A percentile compares a stretch with the other conserved stretches of the same genome.
phyloP scores from a whole-genome alignment of 1,140 invertebrate genomes.

The Eubasilissa regina region DNA sequence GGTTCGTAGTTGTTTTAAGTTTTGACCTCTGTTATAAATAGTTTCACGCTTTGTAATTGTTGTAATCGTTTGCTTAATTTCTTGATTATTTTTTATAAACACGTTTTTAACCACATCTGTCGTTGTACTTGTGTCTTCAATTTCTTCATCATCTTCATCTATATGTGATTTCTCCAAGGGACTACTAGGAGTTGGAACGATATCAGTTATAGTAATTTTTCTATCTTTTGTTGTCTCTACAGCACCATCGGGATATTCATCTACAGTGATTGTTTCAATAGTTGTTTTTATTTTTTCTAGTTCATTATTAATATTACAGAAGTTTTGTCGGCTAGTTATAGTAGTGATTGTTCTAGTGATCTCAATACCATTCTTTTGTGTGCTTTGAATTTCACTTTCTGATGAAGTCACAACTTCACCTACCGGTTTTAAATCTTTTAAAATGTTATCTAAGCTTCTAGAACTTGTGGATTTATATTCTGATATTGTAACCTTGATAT shows the following conservation, averaged over 20 bases:
- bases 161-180: constrained; percentile 61
- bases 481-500: constrained; percentile 66
- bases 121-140: constrained; percentile 67
- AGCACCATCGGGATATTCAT: constrained; percentile 68
- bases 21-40: constrained; percentile 65
- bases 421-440: constrained; percentile 63
- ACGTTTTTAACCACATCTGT: constrained; percentile 67
- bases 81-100: constrained; percentile 63
- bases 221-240: constrained; percentile 66
- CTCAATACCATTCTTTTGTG: constrained; percentile 63
- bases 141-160: constrained; percentile 64
- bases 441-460: constrained; percentile 61
- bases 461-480: constrained; percentile 62
- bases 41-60: constrained; percentile 69
- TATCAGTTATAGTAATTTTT: constrained; percentile 65
- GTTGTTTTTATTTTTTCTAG: constrained; percentile 65
- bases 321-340: constrained; percentile 64
- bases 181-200: constrained; percentile 61
- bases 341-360: constrained; percentile 64
- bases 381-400: constrained; percentile 62
- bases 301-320: constrained; percentile 61
- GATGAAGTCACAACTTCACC: constrained; percentile 63
- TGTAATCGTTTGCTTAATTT: constrained; percentile 68
- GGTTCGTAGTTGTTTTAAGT: constrained; percentile 67
- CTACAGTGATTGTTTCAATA: constrained; percentile 65